Evolutionary conservation across 2,113 vertebrate genomes (phyloP).

Genomic region (Corythornis cristatus): DNA sequence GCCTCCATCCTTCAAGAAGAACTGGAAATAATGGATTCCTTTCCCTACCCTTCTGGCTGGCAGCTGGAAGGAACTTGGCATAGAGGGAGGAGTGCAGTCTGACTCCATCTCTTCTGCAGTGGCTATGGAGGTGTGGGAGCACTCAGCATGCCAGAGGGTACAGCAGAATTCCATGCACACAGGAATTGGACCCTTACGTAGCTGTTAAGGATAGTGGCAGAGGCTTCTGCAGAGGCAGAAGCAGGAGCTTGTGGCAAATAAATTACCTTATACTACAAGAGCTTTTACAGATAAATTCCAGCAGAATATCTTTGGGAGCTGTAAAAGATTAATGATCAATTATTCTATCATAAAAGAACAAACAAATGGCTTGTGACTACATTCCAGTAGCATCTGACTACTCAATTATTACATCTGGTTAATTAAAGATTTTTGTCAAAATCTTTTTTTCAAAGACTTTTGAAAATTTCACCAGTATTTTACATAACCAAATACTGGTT

Average conservation of each 20-base stretch:
- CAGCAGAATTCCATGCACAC: neutral
- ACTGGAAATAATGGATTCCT: neutral
- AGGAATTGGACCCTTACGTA: neutral
- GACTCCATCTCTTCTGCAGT: neutral
- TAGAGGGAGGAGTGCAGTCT: neutral
- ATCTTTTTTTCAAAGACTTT: neutral
- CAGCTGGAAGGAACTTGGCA: neutral
- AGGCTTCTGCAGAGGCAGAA: neutral
- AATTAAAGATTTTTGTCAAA: neutral
- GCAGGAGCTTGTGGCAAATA: neutral
- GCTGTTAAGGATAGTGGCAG: neutral
- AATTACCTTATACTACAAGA: neutral
- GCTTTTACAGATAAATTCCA: neutral
- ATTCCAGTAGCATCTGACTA: neutral
- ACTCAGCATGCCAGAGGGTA: neutral
- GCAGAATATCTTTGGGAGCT: neutral
- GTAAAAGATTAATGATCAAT: neutral
- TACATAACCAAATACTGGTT: neutral
- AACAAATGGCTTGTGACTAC: neutral
- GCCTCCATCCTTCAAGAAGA: neutral
- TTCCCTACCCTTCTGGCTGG: neutral
- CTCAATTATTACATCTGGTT: neutral
- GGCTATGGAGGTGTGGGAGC: neutral
- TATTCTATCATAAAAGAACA: neutral
- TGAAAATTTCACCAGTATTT: neutral